phyloP scores from a whole-genome alignment of 2,888 invertebrate species.

The Resseliella maxima region DNA sequence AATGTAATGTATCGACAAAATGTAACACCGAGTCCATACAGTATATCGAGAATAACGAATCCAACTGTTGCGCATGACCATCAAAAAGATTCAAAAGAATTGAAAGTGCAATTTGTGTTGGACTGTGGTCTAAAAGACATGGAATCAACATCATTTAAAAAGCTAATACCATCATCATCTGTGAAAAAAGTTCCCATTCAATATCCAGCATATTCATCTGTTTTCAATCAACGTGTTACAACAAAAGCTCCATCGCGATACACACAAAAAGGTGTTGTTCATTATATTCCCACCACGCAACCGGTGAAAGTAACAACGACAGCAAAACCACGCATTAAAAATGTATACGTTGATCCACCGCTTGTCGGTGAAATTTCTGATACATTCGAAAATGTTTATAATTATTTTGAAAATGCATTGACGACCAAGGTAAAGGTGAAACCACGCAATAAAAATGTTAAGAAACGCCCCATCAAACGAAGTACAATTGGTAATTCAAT shows the following conservation, averaged over 20 bases:
- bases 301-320: not conserved
- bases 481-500: not conserved
- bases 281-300: not conserved
- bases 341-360: constrained; percentile 54
- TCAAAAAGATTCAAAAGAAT: constrained; percentile 49
- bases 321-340: constrained; percentile 17
- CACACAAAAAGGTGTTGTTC: not conserved
- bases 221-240: not conserved
- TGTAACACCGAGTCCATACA: not conserved
- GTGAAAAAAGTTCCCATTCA: not conserved
- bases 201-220: not conserved
- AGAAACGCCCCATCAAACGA: not conserved
- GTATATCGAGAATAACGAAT: not conserved
- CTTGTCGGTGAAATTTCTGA: constrained; percentile 2
- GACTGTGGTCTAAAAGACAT: constrained; percentile 53
- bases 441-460: not conserved
- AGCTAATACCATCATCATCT: not conserved
- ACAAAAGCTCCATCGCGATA: not conserved
- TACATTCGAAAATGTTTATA: constrained; percentile 55
- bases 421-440: constrained; percentile 23
- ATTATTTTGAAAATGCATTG: constrained; percentile 54
- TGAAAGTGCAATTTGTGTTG: constrained; percentile 56
- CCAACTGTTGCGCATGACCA: not conserved
- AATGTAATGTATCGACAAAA: not conserved
- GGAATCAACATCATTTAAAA: not conserved